Base-by-base conservation (phyloP, 2,113 vertebrate species). In the Anguilla japonica region DNA sequence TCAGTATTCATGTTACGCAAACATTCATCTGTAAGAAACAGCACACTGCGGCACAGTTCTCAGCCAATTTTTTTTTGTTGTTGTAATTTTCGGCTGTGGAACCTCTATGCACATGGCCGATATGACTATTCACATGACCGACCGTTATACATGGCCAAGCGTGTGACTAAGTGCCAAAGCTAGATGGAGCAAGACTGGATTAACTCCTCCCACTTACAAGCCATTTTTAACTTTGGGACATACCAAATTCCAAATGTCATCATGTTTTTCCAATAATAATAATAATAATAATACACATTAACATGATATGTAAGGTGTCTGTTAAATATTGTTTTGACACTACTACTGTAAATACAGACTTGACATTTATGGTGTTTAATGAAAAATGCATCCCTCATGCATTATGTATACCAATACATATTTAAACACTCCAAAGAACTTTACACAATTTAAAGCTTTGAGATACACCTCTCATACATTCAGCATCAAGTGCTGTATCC, bases 1-100 rank as follows among this genome's bases (percentile, higher is more conserved):
- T n/a, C 71, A 75, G 34, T 75, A 75, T 75, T 75, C 71, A 75
- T 75, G 71, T 75, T 75, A n/a, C 5, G 71, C 71, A 75, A 75
- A 75, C 71, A 34, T 75, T 34, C n/a, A 75, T 75, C n/a, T 34
- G 71, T 75, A 75, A 75, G n/a, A 34, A 26, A 75, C 26, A 13
- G 71, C 71, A 13, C 34, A n/a, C 0, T n/a, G 3, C 1, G 60
- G 22, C 20, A 67, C 60, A 67, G 5, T 22, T 22, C 60, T 13
- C 71, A 34, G 9, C n/a, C 16, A 14, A n/a, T 75, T 34, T 75
- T 75, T n/a, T 34, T 34, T 34, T 34, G 34, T 34, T 34, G 34
- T 34, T 34, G 26, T 29, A 75, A 75, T 29, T 6, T 75, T 34
- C 13, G n/a, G 9, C 26, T 14, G 71, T 75, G n/a, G n/a, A 75